Evolutionary conservation across 2,888 invertebrate genomes (phyloP), one percentile per base, ranked within the genome.

Genomic region (Zygothrica quintamaculata): DNA sequence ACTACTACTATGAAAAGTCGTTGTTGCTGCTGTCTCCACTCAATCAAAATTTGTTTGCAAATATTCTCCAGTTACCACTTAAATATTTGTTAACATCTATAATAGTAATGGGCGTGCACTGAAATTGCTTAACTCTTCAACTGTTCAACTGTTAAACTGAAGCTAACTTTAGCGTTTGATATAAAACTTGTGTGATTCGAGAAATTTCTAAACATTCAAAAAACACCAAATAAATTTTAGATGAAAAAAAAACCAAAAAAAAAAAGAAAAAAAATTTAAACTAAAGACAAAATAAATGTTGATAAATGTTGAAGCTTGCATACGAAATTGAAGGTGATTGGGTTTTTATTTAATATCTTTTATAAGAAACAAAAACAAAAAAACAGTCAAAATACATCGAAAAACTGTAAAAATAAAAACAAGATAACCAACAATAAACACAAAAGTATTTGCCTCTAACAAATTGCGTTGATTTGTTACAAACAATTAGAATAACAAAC

Each of bases 311-410:
- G n/a, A n/a, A n/a, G 68, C 39, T 57, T 58, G 69, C 55, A 64
- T 70, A 59, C 64, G 64, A 66, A 75, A 65, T 42, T 65, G 79
- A 77, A 78, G 79, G 77, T 78, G 72, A 78, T 77, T 77, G 43
- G 58, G 76, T 77, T 78, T 70, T 60, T 59, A 44, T 57, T 62
- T 26, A 37, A 46, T 46, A 44, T 40, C n/a, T n/a, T n/a, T n/a
- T n/a, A n/a, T n/a, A n/a, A n/a, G n/a, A n/a, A n/a, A n/a, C n/a
- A n/a, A n/a, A n/a, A n/a, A n/a, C n/a, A n/a, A n/a, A 36, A 36
- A 15, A 51, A 50, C n/a, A n/a, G n/a, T n/a, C n/a, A 18, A 26
- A 34, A 15, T 26, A 11, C n/a, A 33, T 9, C 29, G n/a, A 29
- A 9, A 29, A 29, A 29, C 7, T 25, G 31, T 39, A 34, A 47